phyloP scores from a whole-genome alignment of 2,113 vertebrate species.

The Buteo buteo region DNA sequence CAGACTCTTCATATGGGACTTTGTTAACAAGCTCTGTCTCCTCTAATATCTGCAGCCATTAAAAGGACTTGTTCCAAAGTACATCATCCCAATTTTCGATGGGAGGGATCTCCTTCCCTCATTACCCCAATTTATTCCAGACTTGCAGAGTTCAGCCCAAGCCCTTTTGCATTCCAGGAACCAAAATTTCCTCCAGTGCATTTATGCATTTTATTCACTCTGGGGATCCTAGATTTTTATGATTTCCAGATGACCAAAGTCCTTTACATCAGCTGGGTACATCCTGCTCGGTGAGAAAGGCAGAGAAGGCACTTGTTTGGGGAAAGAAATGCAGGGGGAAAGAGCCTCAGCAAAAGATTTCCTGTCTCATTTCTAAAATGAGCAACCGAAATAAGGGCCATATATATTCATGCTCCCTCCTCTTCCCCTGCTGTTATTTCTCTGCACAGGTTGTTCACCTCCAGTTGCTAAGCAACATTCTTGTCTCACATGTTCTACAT shows the following conservation, averaged over 20 bases:
- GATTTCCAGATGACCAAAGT: not conserved
- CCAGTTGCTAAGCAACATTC: slow-evolving; percentile 62
- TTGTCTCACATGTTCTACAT: not conserved
- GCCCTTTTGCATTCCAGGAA: not conserved
- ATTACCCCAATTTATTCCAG: not conserved
- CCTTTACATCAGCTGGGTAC: not conserved
- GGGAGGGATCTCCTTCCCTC: not conserved
- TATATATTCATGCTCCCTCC: not conserved
- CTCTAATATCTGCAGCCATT: not conserved
- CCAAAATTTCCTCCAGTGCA: not conserved
- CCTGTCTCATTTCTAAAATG: not conserved
- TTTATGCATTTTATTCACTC: not conserved
- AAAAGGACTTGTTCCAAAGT: not conserved
- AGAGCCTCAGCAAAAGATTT: not conserved
- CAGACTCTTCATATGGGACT: not conserved
- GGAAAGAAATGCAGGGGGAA: not conserved
- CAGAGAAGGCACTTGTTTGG: not conserved
- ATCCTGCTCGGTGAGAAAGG: not conserved
- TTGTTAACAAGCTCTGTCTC: not conserved
- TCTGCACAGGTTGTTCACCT: slow-evolving; percentile 49
- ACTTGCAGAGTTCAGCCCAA: not conserved
- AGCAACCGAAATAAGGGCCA: not conserved
- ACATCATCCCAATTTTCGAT: not conserved
- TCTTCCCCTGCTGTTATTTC: not conserved
- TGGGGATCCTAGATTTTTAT: not conserved